Evolutionary conservation across 1,140 invertebrate species (phyloP).

Genomic region (Sarcophaga bullata): DNA sequence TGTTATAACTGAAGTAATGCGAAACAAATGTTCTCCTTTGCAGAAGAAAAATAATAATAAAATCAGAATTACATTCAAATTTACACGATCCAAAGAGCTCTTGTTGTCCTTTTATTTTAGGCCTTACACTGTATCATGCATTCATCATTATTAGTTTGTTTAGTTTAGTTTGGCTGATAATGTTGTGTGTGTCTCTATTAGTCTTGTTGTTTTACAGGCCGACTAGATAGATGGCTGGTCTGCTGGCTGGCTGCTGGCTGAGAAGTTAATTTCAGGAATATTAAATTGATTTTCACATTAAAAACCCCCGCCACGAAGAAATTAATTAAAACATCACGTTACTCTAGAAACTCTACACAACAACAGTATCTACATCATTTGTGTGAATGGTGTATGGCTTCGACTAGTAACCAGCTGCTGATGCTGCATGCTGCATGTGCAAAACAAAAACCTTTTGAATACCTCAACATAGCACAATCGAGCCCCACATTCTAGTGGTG

Average conservation of each 20-base stretch:
- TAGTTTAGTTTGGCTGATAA: background rate
- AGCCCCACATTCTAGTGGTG: background rate
- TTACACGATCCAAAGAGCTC: too few species aligned
- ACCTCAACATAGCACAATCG: background rate
- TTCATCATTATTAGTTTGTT: too few species aligned
- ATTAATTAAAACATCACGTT: constrained; percentile 22
- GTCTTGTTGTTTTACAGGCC: background rate
- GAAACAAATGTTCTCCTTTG: too few species aligned
- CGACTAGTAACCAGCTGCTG: background rate
- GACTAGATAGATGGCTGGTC: too few species aligned
- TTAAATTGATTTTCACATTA: constrained; percentile 22
- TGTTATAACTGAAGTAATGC: too few species aligned
- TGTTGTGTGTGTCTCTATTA: constrained; percentile 10
- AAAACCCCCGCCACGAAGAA: background rate
- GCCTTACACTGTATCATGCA: too few species aligned
- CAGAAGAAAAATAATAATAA: too few species aligned
- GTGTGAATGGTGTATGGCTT: background rate
- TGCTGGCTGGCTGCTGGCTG: too few species aligned
- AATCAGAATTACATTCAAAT: too few species aligned
- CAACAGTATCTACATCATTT: constrained; percentile 20
- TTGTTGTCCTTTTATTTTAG: too few species aligned
- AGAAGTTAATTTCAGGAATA: background rate
- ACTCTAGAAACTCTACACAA: background rate
- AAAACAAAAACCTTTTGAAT: constrained; percentile 13
- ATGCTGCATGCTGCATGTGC: background rate